Percentiles rank a stretch among this genome's conserved stretches.
These are phyloP conservation scores for Caenorhabditis tropicalis DNA, from an alignment of 1,140 invertebrate species.

Conservation along the genomic window DNA sequence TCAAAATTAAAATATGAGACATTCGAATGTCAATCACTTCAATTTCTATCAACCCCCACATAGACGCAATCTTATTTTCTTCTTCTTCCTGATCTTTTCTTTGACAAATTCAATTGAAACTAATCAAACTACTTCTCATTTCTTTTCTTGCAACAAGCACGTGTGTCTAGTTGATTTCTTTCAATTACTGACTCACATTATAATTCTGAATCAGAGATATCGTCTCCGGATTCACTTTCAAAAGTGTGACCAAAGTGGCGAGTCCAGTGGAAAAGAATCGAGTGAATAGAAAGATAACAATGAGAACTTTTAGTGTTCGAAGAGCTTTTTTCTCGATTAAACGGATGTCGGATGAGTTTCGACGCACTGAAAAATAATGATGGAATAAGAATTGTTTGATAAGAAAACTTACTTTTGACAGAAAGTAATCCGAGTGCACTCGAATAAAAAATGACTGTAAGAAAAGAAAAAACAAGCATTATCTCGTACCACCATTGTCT, in stretches of 20 bases:
- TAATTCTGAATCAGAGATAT: background rate
- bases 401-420: background rate
- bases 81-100: background rate
- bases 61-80: background rate
- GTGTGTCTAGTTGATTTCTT: background rate
- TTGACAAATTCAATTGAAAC: slow-evolving; percentile 10
- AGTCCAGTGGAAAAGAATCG: background rate
- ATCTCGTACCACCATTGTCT: background rate
- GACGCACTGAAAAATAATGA: background rate
- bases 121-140: background rate
- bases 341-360: background rate
- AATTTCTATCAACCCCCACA: too few relatives aligned
- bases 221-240: background rate
- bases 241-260: background rate
- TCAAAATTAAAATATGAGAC: background rate
- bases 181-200: background rate
- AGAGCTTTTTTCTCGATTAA: background rate
- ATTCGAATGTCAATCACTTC: too few relatives aligned
- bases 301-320: background rate
- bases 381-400: too few relatives aligned
- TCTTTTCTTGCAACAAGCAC: background rate
- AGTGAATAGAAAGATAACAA: background rate
- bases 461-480: background rate
- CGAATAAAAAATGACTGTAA: slow-evolving; percentile 3
- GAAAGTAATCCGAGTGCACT: background rate